Evolutionary conservation across 2,797 vertebrate species (phyloP), one percentile per base, ranked within the genome.

Genomic region (Scarus forsteni): DNA sequence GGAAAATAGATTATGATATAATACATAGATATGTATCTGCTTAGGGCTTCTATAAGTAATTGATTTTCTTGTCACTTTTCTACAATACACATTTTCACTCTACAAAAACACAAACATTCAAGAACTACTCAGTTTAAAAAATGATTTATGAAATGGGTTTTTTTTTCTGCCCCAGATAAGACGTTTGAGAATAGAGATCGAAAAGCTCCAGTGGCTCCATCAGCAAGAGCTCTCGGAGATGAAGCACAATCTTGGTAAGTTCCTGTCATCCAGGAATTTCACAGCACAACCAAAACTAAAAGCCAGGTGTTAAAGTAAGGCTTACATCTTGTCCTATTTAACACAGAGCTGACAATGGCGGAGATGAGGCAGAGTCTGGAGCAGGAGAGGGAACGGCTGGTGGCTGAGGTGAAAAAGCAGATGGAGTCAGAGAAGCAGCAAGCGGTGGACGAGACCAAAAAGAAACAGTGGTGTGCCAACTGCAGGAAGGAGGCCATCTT

Each of bases 331-430:
- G 10, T 61, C 9, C 56, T 9, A n/a, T 14, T 57, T 48, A 65
- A 60, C 53, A n/a, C 72, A 99, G 98, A 99, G 65, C 90, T 99
- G 85, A 99, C 98, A n/a, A 99, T 99, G 98, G 98, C 97, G 0
- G 98, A 99, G 90, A 99, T 99, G 98, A 95, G 98, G 18, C 98
- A 99, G 92, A 99, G 98, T 89, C 93, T 99, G 76, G 98, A 99
- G 85, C 98, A 99, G 90, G 98, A 99, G 68, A 88, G 95, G 6
- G 98, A 99, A 68, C 94, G 98, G 19, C 88, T 98, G 84, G 96
- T 99, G 3, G 96, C 96, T 0, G 98, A 99, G 91, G 97, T 99
- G 70, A 98, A 97, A 87, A 99, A 99, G 84, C 98, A 99, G 90
- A 95, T 92, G 68, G 98, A 99, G 85, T 55, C 96, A 70, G 98